Evolutionary conservation across 2,888 invertebrate species (phyloP).

Genomic region (Scaptomyza reducta): DNA sequence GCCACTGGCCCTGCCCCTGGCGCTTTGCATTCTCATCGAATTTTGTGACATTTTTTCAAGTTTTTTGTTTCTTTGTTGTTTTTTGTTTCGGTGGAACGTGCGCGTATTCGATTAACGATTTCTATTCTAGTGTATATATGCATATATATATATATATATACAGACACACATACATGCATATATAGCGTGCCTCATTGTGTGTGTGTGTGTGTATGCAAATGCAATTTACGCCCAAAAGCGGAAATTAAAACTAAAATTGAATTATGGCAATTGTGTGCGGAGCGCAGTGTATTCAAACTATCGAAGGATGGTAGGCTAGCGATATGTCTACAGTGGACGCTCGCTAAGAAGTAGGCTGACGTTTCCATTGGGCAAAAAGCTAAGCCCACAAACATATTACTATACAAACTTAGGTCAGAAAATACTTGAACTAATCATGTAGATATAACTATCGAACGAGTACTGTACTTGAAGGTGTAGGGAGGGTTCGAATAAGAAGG

Average conservation of each 20-base stretch:
- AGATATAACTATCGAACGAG: too few species aligned
- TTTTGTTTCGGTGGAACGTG: background rate
- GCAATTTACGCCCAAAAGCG: slow-evolving; percentile 74
- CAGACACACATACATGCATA: slow-evolving; percentile 3
- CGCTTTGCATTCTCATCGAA: slow-evolving; percentile 15
- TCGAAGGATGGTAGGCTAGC: slow-evolving; percentile 5
- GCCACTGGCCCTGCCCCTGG: slow-evolving; percentile 11
- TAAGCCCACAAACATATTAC: too few species aligned
- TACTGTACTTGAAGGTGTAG: too few species aligned
- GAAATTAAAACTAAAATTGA: slow-evolving; percentile 81
- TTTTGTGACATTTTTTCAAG: slow-evolving; percentile 36
- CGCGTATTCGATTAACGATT: slow-evolving; percentile 40
- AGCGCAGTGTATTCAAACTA: slow-evolving; percentile 27
- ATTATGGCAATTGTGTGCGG: slow-evolving; percentile 74
- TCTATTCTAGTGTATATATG: slow-evolving; percentile 9
- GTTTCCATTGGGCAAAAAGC: too few species aligned
- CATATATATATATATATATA: slow-evolving; percentile 17
- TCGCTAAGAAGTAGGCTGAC: background rate
- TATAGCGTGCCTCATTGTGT: slow-evolving; percentile 6
- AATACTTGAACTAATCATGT: too few species aligned
- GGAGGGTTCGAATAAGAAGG: too few species aligned
- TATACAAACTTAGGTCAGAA: too few species aligned
- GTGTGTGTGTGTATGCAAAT: slow-evolving; percentile 58
- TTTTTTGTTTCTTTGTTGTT: background rate
- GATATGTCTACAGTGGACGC: background rate